These are phyloP conservation scores for Agrilus biguttatus DNA, from an alignment of 2,888 invertebrate genomes.

Conservation along the genomic window DNA sequence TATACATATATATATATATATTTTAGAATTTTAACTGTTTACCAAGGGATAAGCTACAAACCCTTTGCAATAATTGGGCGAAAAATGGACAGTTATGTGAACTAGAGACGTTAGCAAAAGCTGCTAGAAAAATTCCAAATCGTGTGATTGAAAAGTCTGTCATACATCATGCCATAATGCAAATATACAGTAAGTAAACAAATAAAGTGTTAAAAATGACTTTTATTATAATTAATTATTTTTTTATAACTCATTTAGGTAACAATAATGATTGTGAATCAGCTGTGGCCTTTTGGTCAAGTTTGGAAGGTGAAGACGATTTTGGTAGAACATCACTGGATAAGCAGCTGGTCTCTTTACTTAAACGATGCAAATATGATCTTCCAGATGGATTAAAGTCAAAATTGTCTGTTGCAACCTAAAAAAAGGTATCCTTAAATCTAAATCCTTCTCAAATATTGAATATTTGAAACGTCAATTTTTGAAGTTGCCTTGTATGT, in stretches of 20 bases:
- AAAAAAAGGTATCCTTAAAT: too few species aligned
- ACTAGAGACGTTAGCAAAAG: slow-evolving; percentile 17
- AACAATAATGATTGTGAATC: slow-evolving; percentile 33
- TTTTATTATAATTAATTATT: neutral
- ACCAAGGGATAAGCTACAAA: slow-evolving; percentile 20
- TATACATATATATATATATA: slow-evolving; percentile 16
- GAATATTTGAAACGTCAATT: too few species aligned
- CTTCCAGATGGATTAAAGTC: slow-evolving; percentile 7
- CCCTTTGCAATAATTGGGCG: slow-evolving; percentile 22
- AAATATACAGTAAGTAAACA: slow-evolving; percentile 35
- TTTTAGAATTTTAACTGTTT: slow-evolving; percentile 26
- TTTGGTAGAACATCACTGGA: slow-evolving; percentile 31
- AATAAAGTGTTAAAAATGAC: neutral
- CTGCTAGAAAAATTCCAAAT: slow-evolving; percentile 13
- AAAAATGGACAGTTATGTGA: slow-evolving; percentile 19
- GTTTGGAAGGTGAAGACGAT: slow-evolving; percentile 33
- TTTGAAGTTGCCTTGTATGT: too few species aligned
- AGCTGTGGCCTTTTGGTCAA: slow-evolving; percentile 33
- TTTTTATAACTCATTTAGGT: slow-evolving; percentile 23
- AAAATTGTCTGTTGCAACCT: neutral
- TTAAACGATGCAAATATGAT: slow-evolving; percentile 11
- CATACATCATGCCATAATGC: slow-evolving; percentile 35
- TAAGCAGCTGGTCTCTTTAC: slow-evolving; percentile 9
- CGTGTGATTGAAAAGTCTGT: slow-evolving; percentile 25
- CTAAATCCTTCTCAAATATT: too few species aligned